Evolutionary conservation across 1,140 invertebrate species (phyloP), one percentile per base, ranked within the genome.

Genomic region (Drosophila sucinea): DNA sequence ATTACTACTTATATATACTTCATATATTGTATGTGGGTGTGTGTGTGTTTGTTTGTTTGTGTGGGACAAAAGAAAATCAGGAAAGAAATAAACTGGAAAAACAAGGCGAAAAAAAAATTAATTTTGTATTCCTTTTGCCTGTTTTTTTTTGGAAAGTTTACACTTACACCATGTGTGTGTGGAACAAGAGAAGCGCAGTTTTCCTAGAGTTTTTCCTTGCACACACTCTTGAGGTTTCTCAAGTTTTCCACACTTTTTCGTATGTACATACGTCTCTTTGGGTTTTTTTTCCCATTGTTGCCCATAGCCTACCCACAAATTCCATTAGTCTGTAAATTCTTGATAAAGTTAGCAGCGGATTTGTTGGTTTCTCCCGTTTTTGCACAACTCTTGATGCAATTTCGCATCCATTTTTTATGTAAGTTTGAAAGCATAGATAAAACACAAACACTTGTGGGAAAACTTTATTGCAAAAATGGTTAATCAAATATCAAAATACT

Each of bases 311-410:
- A 66, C 35, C 55, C 33, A 11, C 33, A 75, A 83, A 70, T 64
- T 83, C 71, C 80, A 83, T 82, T 82, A 83, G 75, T 51, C 47
- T 61, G 55, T 17, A 64, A 65, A 60, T 67, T 74, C 11, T 56
- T 56, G 29, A 78, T 67, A 63, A 83, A 79, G 64, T 75, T 71
- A 17, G 27, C 25, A n/a, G 8, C 23, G 33, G 32, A 25, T 30
- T 70, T 58, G 41, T 56, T 51, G 25, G 35, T 25, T 63, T 40
- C 40, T 32, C 27, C 25, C 11, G 29, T 72, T 67, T 27, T 57
- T 70, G 74, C 57, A 61, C n/a, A 60, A 63, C 27, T 61, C n/a
- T 55, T 41, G 41, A 4, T 44, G 33, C n/a, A 58, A 11, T 47
- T 56, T 11, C n/a, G n/a, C 0, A 29, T 17, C 29, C 35, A 63